Conservation (phyloP, 2,888 invertebrate species). For the Drosophila algonquin region DNA sequence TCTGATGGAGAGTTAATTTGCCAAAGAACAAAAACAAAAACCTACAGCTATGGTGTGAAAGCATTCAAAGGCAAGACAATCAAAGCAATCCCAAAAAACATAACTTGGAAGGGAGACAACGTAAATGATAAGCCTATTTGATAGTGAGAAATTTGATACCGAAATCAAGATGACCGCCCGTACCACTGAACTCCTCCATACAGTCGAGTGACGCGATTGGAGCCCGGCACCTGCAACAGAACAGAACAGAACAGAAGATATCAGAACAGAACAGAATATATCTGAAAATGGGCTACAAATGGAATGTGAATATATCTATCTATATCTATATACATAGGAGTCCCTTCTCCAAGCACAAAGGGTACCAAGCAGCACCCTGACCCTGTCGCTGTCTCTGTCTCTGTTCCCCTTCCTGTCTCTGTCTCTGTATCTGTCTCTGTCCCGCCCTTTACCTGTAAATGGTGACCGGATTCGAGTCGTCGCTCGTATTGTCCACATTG, state of each 20-base stretch:
- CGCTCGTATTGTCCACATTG: constrained; percentile 92
- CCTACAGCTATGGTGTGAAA: not conserved
- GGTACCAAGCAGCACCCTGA: too few relatives aligned
- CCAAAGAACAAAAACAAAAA: not conserved
- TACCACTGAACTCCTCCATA: constrained; percentile 95
- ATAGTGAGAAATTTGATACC: constrained; percentile 83
- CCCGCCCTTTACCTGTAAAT: constrained; percentile 91
- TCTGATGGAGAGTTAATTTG: constrained; percentile 5
- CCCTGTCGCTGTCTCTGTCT: too few relatives aligned
- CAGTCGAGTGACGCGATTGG: constrained; percentile 96
- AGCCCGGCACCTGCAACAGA: constrained; percentile 90
- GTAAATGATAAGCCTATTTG: constrained; percentile 72
- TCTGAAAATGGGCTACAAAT: too few relatives aligned
- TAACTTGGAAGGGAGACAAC: constrained; percentile 48
- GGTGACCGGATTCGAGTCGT: constrained; percentile 93
- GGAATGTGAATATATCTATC: too few relatives aligned
- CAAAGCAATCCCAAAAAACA: not conserved
- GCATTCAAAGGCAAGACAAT: constrained; percentile 9
- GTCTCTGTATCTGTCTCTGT: too few relatives aligned
- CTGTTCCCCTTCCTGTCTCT: too few relatives aligned
- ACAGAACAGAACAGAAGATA: not conserved
- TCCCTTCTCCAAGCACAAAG: too few relatives aligned
- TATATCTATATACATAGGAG: too few relatives aligned
- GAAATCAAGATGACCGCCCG: constrained; percentile 85
- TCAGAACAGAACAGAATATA: not conserved